Conservation (phyloP, 1,140 invertebrate genomes). For the Pogonus chalceus region DNA sequence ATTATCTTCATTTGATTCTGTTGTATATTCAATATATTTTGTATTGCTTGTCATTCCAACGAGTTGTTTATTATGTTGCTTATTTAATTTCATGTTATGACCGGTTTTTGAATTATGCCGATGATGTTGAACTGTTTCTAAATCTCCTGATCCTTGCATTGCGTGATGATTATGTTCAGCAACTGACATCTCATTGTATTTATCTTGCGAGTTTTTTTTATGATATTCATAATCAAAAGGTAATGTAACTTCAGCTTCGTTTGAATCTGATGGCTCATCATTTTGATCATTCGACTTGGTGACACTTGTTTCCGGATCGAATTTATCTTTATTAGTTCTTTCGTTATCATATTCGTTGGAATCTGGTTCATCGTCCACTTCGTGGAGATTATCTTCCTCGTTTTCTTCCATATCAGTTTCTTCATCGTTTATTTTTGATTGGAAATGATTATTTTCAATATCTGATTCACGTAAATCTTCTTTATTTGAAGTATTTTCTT, state of each 20-base stretch:
- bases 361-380: background rate
- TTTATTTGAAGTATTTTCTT: background rate
- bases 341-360: background rate
- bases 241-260: too few relatives aligned
- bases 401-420: background rate
- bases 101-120: too few relatives aligned
- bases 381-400: background rate
- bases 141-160: too few relatives aligned
- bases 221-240: too few relatives aligned
- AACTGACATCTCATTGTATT: too few relatives aligned
- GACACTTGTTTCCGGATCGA: background rate
- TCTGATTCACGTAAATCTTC: background rate
- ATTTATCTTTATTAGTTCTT: background rate
- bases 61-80: too few relatives aligned
- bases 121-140: too few relatives aligned
- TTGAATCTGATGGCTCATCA: background rate
- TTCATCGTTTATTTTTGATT: too few relatives aligned
- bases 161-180: too few relatives aligned
- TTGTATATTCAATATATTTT: slow-evolving; percentile 24
- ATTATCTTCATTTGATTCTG: slow-evolving; percentile 18
- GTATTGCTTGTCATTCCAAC: too few relatives aligned
- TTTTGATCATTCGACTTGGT: background rate
- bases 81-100: too few relatives aligned
- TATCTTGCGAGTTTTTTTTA: too few relatives aligned
- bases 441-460: background rate